Evolutionary conservation across 2,113 vertebrate genomes (phyloP), one percentile per base, ranked within the genome.

Genomic region (Psophia crepitans): DNA sequence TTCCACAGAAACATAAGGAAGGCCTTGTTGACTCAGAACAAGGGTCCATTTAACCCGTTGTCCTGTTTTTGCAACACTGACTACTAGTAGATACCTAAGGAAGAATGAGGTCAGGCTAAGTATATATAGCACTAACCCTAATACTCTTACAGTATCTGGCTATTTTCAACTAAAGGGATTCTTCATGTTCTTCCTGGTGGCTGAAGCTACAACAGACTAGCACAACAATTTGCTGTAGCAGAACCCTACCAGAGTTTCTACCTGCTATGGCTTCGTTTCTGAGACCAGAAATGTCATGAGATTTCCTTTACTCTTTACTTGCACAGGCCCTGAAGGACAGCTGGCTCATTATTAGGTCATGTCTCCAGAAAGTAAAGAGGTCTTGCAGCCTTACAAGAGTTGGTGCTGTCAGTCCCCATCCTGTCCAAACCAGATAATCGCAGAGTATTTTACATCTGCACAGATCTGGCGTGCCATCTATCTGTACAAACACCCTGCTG

Each of bases 301-400:
- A 26, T 37, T 65, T 49, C 73, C 12, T 51, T 46, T 66, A 10
- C 30, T 61, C 60, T 63, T 53, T n/a, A n/a, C n/a, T n/a, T 19
- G 33, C 26, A 44, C 24, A 87, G 44, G 32, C 37, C 23, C 37
- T 66, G 19, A 49, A 74, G 16, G 23, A 75, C 11, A 30, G 15
- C 7, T 51, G 48, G 57, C 14, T 66, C n/a, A n/a, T n/a, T 87
- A 54, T 17, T n/a, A 46, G 2, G 0, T 1, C 21, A 2, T 4
- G 5, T 68, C 43, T 79, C 56, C 61, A 90, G 43, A 28, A 51
- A 76, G n/a, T 12, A 21, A 48, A 44, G 26, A 7, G 12, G 30
- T 11, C 65, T 35, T 76, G 57, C 18, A 76, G 48, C 17, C 44
- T 64, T 76, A 37, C 2, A 33, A 46, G 46, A 77, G 9, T 12